These are phyloP conservation scores for Temnopleurus reevesii DNA, from an alignment of 53 echinoderm and acorn worm genomes.

Conservation along the genomic window DNA sequence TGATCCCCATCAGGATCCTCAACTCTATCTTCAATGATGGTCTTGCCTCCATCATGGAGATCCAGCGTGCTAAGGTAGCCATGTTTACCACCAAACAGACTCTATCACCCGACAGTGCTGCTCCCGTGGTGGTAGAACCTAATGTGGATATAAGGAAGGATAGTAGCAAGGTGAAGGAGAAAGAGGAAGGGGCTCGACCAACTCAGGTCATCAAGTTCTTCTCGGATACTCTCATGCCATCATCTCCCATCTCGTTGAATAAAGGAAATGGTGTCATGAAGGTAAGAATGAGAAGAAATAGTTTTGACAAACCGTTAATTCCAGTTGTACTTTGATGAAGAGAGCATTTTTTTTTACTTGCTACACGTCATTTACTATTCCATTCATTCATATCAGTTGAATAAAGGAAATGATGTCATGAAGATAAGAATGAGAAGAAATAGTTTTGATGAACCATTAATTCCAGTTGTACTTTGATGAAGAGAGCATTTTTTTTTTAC, in stretches of 20 bases:
- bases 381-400: too few species aligned
- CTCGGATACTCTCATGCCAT: constrained; percentile 31
- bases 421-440: too few species aligned
- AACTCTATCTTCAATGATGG: constrained; percentile 91
- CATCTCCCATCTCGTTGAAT: constrained; percentile 26
- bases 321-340: too few species aligned
- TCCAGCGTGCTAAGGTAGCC: constrained; percentile 73
- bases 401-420: constrained; percentile 41
- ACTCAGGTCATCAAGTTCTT: constrained; percentile 54
- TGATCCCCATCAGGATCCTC: constrained; percentile 82
- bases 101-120: constrained; percentile 50
- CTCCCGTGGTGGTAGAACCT: background rate
- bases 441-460: too few species aligned
- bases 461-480: too few species aligned
- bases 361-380: too few species aligned
- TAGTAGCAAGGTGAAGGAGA: background rate
- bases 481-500: too few species aligned
- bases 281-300: too few species aligned
- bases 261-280: constrained; percentile 49
- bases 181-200: constrained; percentile 21
- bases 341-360: too few species aligned
- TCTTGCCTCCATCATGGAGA: constrained; percentile 75
- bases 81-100: constrained; percentile 40
- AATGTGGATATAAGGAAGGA: background rate
- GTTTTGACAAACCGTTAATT: too few species aligned